These are phyloP conservation scores for Pantelozetes paolii DNA, from an alignment of 2,888 invertebrate genomes.

Conservation along the genomic window DNA sequence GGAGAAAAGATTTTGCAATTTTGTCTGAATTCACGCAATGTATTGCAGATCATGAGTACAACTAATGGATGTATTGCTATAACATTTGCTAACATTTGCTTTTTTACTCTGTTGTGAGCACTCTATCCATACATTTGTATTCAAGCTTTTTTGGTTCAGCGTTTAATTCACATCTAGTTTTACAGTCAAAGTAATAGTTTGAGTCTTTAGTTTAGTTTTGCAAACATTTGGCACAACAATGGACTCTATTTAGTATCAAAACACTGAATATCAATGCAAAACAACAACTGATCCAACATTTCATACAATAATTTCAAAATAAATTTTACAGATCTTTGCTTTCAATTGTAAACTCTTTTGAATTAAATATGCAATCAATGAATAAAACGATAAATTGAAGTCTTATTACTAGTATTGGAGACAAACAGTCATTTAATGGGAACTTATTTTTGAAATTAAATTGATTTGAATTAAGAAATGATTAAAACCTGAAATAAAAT, in stretches of 20 bases:
- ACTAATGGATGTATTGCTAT: conserved; percentile 26
- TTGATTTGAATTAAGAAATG: too few relatives aligned
- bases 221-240: neutral
- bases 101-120: neutral
- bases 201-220: neutral
- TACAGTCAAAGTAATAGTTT: neutral
- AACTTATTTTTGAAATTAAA: too few relatives aligned
- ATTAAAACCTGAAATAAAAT: too few relatives aligned
- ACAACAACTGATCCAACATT: neutral
- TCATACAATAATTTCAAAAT: neutral
- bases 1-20: conserved; percentile 2
- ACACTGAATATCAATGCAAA: neutral
- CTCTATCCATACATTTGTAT: neutral
- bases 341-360: neutral
- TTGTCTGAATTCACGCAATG: neutral
- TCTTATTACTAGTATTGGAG: neutral
- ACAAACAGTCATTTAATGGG: neutral
- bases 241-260: neutral
- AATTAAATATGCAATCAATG: neutral
- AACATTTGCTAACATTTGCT: neutral
- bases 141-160: neutral
- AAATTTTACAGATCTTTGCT: neutral
- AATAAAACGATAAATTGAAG: neutral
- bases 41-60: conserved; percentile 5
- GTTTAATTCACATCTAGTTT: neutral